Evolutionary conservation across 2,888 invertebrate species (phyloP).

Genomic region (Timandra comae): DNA sequence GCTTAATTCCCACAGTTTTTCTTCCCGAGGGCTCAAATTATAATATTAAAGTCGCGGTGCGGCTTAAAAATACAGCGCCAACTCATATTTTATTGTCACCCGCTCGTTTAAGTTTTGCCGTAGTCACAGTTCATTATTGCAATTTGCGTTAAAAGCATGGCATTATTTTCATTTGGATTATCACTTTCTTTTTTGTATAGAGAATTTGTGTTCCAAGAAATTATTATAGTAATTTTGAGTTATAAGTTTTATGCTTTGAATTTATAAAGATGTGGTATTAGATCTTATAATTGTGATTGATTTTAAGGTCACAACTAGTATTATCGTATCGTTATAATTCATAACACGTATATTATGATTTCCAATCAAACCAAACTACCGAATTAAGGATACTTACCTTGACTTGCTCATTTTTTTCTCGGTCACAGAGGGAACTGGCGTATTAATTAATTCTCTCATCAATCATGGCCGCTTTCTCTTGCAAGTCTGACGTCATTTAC

Average conservation of each 20-base stretch:
- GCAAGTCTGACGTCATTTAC: slow-evolving; percentile 53
- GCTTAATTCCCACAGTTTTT: slow-evolving; percentile 60
- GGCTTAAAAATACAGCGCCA: slow-evolving; percentile 9
- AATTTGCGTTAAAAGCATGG: slow-evolving; percentile 9
- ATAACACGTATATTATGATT: too few relatives aligned
- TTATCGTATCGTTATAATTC: too few relatives aligned
- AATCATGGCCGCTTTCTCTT: slow-evolving; percentile 57
- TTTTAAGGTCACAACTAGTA: too few relatives aligned
- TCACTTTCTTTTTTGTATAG: background rate
- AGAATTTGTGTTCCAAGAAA: slow-evolving; percentile 7
- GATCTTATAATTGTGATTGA: too few relatives aligned
- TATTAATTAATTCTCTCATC: slow-evolving; percentile 66
- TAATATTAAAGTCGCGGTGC: slow-evolving; percentile 36
- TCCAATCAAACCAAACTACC: too few relatives aligned
- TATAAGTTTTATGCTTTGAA: too few relatives aligned
- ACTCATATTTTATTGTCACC: slow-evolving; percentile 14
- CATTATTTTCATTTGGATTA: slow-evolving; percentile 3
- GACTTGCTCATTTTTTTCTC: slow-evolving; percentile 50
- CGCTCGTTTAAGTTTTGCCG: slow-evolving; percentile 9
- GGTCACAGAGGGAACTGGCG: slow-evolving; percentile 53
- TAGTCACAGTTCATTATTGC: slow-evolving; percentile 7
- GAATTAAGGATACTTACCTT: slow-evolving; percentile 32
- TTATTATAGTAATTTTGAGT: too few relatives aligned
- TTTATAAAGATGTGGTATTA: too few relatives aligned
- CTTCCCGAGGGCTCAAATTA: slow-evolving; percentile 40